Base-by-base conservation (phyloP, 2,113 vertebrate species). In the Thomomys bottae region DNA sequence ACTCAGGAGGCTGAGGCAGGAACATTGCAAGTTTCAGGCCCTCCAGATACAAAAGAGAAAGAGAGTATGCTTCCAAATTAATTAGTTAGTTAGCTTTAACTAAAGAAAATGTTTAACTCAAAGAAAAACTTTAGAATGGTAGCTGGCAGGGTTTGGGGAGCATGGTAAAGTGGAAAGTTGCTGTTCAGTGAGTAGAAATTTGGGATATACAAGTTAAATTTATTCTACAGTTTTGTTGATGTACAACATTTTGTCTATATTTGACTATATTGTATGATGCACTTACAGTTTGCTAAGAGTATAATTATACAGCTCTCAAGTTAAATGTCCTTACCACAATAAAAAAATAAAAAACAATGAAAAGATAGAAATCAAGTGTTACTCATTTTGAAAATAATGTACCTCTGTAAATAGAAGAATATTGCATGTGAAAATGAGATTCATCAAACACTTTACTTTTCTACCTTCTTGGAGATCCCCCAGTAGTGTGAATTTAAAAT, bases 331-430 rank as follows among this genome's bases (percentile, higher is more conserved):
- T 66, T 49, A 45, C 24, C 3, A 36, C 64, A 36, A 49, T 20
- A 87, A 87, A 38, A 61, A 24, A 61, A 21, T 24, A 61, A 61
- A 54, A 64, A 72, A 4, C 49, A 8, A 0, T 24, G 63, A 32
- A 40, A 24, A 80, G 30, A 84, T 63, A 71, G 0, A 23, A 30
- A 10, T 32, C 36, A 81, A 23, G 18, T 42, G 10, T 75, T 78
- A 67, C 85, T 49, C 42, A 40, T 32, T 78, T 78, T 82, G 76
- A 24, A 87, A 75, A 85, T 49, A 71, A 59, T 49, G 5, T 57
- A 36, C 85, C 12, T 78, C 23, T 87, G 26, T 32, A 83, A 71
- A 20, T 70, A 88, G 71, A 80, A 90, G 34, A 86, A 84, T 63
- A 54, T 63, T 70, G 57, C 30, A 54, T 75, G 15, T 89, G 28